Evolutionary conservation across 2,797 vertebrate species (phyloP), one percentile per base, ranked within the genome.

Genomic region (Remorina albescens): DNA sequence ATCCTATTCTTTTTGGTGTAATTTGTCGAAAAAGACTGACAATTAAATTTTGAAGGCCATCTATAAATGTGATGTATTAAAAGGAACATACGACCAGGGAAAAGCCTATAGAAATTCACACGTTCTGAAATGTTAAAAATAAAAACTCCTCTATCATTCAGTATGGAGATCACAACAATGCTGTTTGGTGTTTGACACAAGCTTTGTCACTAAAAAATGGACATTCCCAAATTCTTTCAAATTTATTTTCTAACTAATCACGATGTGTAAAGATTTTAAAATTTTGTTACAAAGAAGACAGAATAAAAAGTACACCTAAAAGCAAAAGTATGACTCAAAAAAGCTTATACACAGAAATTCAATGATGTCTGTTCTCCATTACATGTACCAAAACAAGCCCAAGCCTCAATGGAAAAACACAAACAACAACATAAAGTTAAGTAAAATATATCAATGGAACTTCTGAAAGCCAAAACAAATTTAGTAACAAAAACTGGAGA

Each of bases 291-390:
- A 88, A 91, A 88, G 84, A 85, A 83, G 87, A 89, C 78, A 92
- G 86, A 90, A 90, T 90, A 92, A 90, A 87, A 88, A 89, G 81
- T 91, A 93, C 85, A 92, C 86, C 86, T 91, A 86, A 86, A 94
- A 92, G 86, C 84, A 86, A 90, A 92, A 89, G 82, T 85, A 87
- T 87, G 80, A 87, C 69, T 76, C 74, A 78, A 64, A 73, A 61
- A 90, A 91, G 92, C 80, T 90, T 86, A 88, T 97, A 97, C 97
- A 98, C 96, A 98, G 96, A 98, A 98, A 98, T 97, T 97, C 96
- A 88, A 97, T 97, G 96, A 97, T 96, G 95, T 97, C 96, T 97
- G 96, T 97, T 97, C 96, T 98, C 96, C 96, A 96, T 96, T 95
- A 94, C 94, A 95, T 90, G 89, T 90, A 95, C 93, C 94, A 95